Evolutionary conservation across 2,113 vertebrate species (phyloP).

Genomic region (Nipponia nippon): DNA sequence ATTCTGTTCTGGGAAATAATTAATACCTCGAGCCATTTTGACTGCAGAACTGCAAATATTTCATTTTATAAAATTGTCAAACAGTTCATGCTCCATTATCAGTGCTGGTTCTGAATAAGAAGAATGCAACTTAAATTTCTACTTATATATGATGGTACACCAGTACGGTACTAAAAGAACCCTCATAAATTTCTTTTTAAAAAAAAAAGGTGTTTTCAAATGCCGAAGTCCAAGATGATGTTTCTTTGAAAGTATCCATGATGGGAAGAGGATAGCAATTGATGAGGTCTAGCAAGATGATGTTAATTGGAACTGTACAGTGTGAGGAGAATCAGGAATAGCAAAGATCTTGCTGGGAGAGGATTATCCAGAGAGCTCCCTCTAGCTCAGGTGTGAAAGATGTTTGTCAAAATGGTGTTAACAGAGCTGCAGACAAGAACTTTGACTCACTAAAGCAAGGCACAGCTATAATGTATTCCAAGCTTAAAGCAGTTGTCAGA

Average conservation of each 20-base stretch:
- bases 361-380: background rate
- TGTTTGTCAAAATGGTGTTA: background rate
- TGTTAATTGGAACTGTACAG: background rate
- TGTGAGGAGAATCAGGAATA: background rate
- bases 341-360: background rate
- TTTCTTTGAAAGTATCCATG: background rate
- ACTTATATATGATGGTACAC: background rate
- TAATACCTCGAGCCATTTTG: background rate
- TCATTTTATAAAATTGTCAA: background rate
- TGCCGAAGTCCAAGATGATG: background rate
- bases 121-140: background rate
- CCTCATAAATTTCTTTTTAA: background rate
- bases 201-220: background rate
- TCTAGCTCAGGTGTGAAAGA: background rate
- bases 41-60: background rate
- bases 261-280: background rate
- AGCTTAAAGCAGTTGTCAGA: background rate
- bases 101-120: background rate
- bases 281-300: background rate
- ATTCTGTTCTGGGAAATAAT: background rate
- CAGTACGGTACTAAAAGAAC: background rate
- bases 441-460: background rate
- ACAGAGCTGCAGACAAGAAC: background rate
- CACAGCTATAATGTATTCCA: background rate
- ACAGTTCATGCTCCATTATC: background rate